phyloP scores from a whole-genome alignment of 2,113 vertebrate genomes.

The Struthidea cinerea region DNA sequence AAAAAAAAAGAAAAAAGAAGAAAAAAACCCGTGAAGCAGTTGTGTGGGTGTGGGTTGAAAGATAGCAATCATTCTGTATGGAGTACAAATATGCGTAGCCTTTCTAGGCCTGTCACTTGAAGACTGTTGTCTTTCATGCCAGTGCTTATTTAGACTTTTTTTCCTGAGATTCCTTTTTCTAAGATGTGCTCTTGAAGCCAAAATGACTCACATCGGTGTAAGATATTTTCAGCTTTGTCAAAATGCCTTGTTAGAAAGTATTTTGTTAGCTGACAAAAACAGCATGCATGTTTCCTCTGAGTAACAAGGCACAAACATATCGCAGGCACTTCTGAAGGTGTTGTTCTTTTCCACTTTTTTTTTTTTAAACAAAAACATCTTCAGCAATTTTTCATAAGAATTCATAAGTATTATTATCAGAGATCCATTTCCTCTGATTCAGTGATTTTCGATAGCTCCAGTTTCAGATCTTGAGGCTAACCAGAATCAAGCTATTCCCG shows the following conservation, averaged over 20 bases:
- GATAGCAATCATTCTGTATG: background rate
- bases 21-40: background rate
- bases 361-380: background rate
- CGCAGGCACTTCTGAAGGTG: background rate
- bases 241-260: background rate
- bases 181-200: slow-evolving; percentile 1
- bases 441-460: background rate
- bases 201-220: slow-evolving; percentile 39
- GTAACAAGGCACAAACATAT: background rate
- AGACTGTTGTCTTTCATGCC: background rate
- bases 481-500: background rate
- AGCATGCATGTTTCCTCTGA: background rate
- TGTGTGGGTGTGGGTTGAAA: background rate
- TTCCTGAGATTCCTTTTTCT: background rate
- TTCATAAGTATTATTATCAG: slow-evolving; percentile 30
- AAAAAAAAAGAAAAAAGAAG: background rate
- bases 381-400: slow-evolving; percentile 1
- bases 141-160: background rate
- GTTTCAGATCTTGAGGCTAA: background rate
- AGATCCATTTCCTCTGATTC: slow-evolving; percentile 23
- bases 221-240: slow-evolving; percentile 33
- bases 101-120: slow-evolving; percentile 33
- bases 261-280: background rate
- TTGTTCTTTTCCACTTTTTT: background rate
- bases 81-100: slow-evolving; percentile 27